These are phyloP conservation scores for Pipistrellus nathusii DNA, from an alignment of 2,797 vertebrate genomes.

Conservation along the genomic window DNA sequence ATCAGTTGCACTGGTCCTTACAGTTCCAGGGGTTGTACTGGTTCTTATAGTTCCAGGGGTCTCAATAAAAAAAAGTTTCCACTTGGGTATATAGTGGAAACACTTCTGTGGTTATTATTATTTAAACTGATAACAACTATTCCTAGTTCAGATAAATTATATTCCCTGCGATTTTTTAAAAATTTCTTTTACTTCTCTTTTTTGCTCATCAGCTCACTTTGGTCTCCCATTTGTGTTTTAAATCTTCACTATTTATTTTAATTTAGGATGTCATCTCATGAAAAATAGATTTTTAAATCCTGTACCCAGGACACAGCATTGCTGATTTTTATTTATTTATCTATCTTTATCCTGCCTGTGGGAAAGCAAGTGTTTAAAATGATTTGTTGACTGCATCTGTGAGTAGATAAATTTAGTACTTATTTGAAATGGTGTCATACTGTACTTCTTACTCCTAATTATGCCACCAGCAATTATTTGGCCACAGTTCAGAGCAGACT, in stretches of 20 bases:
- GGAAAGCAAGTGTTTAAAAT: constrained; percentile 75
- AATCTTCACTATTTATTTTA: constrained; percentile 70
- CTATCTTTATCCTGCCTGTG: constrained; percentile 68
- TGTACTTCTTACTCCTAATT: constrained; percentile 54
- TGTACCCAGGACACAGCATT: constrained; percentile 35
- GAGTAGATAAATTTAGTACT: constrained; percentile 67
- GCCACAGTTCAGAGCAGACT: neutral
- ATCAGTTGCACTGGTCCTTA: neutral
- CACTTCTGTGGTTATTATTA: neutral
- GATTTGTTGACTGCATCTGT: constrained; percentile 59
- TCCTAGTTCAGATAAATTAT: neutral
- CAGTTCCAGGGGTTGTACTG: neutral
- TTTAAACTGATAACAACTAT: neutral
- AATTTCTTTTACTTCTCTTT: neutral
- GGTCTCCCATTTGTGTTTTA: constrained; percentile 64
- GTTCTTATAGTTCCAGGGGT: neutral
- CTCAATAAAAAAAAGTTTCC: neutral
- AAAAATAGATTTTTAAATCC: constrained; percentile 65
- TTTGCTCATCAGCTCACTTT: constrained; percentile 54
- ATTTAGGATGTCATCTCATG: constrained; percentile 69
- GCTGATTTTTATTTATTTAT: constrained; percentile 74
- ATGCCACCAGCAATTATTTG: constrained; percentile 49
- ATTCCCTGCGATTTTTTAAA: neutral
- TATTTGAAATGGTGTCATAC: constrained; percentile 29
- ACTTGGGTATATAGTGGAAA: neutral